Conservation (phyloP, 2,113 vertebrate genomes). For the Coregonus clupeaformis region DNA sequence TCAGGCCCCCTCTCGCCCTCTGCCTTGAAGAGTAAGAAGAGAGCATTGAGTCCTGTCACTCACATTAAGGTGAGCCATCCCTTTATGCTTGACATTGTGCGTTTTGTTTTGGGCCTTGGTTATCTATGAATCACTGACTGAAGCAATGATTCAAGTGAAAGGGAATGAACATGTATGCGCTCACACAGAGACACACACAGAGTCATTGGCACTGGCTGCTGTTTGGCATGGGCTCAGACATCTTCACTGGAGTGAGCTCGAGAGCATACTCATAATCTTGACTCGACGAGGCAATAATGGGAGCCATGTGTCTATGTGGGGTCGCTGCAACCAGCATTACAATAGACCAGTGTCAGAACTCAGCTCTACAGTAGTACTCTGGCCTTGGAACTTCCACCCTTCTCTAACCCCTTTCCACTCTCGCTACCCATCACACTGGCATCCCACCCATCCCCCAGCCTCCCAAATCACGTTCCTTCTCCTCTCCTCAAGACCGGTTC, state of each 20-base stretch:
- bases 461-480: neutral
- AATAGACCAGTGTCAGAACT: slow-evolving; percentile 18
- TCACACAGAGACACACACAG: neutral
- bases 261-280: slow-evolving; percentile 50
- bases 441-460: neutral
- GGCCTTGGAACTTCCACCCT: slow-evolving; percentile 8
- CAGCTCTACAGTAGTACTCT: slow-evolving; percentile 49
- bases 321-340: slow-evolving; percentile 62
- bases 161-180: too few relatives aligned
- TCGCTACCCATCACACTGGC: neutral
- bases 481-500: slow-evolving; percentile 19
- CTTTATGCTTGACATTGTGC: neutral
- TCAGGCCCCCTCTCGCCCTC: slow-evolving; percentile 88
- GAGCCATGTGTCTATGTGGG: slow-evolving; percentile 60
- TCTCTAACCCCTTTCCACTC: neutral
- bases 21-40: slow-evolving; percentile 89
- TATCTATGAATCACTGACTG: too few relatives aligned
- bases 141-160: too few relatives aligned
- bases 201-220: slow-evolving; percentile 50
- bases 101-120: too few relatives aligned
- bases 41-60: slow-evolving; percentile 85
- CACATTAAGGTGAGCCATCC: slow-evolving; percentile 81
- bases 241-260: slow-evolving; percentile 41
- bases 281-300: slow-evolving; percentile 56
- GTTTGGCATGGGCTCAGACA: slow-evolving; percentile 58